Percentiles rank a stretch among this genome's conserved stretches.
Conservation (phyloP, 2,113 vertebrate species). For the Xenopus borealis region DNA sequence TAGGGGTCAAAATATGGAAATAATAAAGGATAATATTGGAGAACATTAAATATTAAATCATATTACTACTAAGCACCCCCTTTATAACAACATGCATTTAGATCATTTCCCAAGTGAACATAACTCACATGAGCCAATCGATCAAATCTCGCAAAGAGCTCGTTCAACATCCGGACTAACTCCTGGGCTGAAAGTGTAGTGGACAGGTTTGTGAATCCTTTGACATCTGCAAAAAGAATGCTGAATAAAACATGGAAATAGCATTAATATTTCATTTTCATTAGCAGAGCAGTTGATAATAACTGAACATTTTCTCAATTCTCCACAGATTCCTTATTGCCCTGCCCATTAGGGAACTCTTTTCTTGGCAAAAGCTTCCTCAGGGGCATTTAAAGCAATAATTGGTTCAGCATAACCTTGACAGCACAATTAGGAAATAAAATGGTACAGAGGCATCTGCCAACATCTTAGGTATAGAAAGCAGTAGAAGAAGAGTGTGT, state of each 20-base stretch:
- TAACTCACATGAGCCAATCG: conserved; percentile 93
- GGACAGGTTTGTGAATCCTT: conserved; percentile 98
- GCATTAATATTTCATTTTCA: conserved; percentile 55
- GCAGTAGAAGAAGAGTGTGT: too few relatives aligned
- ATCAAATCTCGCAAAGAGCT: conserved; percentile 97
- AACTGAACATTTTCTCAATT: neutral
- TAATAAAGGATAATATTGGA: too few relatives aligned
- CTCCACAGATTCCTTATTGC: neutral
- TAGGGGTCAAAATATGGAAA: too few relatives aligned
- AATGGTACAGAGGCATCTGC: neutral
- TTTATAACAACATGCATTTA: neutral
- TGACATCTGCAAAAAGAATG: conserved; percentile 99
- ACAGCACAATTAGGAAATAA: neutral
- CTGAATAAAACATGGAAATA: conserved; percentile 74
- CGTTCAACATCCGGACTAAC: conserved; percentile 94
- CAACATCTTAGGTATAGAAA: too few relatives aligned
- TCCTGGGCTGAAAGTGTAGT: conserved; percentile 97
- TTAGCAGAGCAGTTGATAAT: neutral
- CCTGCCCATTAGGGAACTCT: neutral
- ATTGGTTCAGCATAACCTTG: conserved; percentile 1
- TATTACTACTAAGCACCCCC: neutral
- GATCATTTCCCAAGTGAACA: neutral
- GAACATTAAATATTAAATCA: too few relatives aligned
- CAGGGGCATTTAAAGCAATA: neutral
- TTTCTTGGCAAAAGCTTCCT: neutral